A percentile compares a stretch with the other conserved stretches of the same genome.
Conservation (phyloP, 2,113 vertebrate species). For the Ceuthmochares aereus region DNA sequence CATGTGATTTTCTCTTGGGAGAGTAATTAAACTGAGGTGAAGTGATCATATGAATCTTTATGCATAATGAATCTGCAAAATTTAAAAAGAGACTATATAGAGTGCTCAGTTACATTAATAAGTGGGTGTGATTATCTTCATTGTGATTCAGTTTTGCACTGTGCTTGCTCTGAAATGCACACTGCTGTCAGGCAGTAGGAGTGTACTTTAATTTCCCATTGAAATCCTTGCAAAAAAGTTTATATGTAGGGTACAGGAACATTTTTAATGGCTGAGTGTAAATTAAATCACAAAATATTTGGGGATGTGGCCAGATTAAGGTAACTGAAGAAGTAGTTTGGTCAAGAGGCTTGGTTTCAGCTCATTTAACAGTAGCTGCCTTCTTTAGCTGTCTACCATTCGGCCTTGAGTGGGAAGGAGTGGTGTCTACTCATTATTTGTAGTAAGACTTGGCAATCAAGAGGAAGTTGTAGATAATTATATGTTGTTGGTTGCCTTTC, state of each 20-base stretch:
- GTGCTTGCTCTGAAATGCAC: background rate
- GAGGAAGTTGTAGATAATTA: background rate
- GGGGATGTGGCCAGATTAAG: background rate
- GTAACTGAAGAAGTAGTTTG: background rate
- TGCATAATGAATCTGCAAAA: too few relatives aligned
- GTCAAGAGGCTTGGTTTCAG: background rate
- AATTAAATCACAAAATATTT: constrained; percentile 24
- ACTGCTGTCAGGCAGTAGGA: background rate
- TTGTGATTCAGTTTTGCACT: background rate
- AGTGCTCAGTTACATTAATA: background rate
- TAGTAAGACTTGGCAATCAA: background rate
- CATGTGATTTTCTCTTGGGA: background rate
- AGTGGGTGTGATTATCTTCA: background rate
- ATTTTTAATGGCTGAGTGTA: background rate
- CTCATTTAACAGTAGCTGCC: background rate
- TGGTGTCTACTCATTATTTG: background rate
- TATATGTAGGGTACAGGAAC: background rate
- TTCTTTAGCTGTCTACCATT: background rate
- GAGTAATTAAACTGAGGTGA: constrained; percentile 45
- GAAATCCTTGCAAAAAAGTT: background rate
- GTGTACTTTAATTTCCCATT: background rate
- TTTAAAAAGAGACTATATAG: background rate
- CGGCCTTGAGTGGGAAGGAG: background rate
- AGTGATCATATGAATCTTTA: constrained; percentile 24
- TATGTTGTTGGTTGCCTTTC: background rate